Evolutionary conservation across 2,888 invertebrate species (phyloP).

Genomic region (Mystacides longicornis): DNA sequence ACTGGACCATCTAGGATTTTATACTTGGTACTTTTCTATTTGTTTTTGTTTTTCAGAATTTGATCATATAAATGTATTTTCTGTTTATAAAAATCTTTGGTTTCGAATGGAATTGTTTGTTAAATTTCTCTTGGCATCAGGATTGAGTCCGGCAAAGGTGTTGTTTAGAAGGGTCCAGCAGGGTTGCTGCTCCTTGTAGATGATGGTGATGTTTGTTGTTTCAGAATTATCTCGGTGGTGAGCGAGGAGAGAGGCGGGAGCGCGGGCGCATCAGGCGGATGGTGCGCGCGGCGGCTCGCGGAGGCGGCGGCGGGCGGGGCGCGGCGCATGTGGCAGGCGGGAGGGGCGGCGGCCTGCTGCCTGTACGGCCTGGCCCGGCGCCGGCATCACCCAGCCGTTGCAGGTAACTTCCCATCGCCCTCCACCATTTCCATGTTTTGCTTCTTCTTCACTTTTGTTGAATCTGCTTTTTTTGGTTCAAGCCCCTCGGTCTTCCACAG

Average conservation of each 20-base stretch:
- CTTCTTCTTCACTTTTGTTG: not conserved
- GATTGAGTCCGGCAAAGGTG: too few relatives aligned
- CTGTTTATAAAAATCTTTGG: too few relatives aligned
- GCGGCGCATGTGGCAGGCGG: conserved; percentile 38
- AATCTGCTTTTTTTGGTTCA: not conserved
- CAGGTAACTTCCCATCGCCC: conserved; percentile 10
- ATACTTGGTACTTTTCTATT: too few relatives aligned
- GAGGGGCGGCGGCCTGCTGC: conserved; percentile 50
- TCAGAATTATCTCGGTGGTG: conserved; percentile 19
- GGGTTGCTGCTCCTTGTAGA: not conserved
- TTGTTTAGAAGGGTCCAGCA: too few relatives aligned
- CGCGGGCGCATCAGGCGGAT: conserved; percentile 40
- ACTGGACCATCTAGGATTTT: too few relatives aligned
- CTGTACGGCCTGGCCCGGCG: conserved; percentile 39
- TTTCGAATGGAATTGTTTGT: too few relatives aligned
- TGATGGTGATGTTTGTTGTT: conserved; percentile 1
- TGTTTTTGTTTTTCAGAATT: too few relatives aligned
- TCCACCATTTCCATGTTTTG: not conserved
- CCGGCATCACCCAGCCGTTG: conserved; percentile 18
- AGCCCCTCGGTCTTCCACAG: not conserved
- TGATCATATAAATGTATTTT: too few relatives aligned
- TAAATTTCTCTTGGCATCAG: too few relatives aligned
- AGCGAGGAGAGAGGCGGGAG: conserved; percentile 34
- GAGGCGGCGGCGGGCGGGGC: conserved; percentile 41
- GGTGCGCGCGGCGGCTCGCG: conserved; percentile 49